Base-by-base conservation (phyloP, 2,113 vertebrate genomes). In the Charadrius vociferus region DNA sequence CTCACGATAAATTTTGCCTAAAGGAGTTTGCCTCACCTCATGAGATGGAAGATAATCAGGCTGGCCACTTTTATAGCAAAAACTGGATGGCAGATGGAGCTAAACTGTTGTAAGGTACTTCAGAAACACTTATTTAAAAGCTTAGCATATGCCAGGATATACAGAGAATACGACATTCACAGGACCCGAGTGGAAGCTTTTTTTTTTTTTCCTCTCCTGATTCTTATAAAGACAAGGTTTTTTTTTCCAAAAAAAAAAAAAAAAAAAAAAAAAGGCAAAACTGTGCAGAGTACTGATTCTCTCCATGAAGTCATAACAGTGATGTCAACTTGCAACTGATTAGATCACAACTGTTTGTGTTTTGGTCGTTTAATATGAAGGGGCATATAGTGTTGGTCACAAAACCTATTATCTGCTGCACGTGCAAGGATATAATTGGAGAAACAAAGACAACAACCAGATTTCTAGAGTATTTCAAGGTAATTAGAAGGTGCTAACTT, bases 81-180 rank as follows among this genome's bases (percentile, higher is more conserved):
- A 96, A 95, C 62, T 66, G 74, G 41, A 49, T 95, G 85, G 92
- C 96, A 94, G 93, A 95, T 93, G 95, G 96, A 94, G 85, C 90
- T 90, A 88, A 95, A 90, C 71, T 94, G 90, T 92, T 88, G 90
- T 62, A 80, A 96, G 93, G 88, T 92, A 90, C 92, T 97, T 95
- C 95, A 96, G 83, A 96, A 96, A 82, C 93, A 92, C 92, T 90
- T 96, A 82, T 12, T 96, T 92, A 86, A 96, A 95, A 92, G 92
- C 92, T 92, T 43, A 91, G 62, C 91, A 70, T 95, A 96, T 88
- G 93, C 87, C 43, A 65, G 62, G 34, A 37, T 78, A 50, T 52
- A 26, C 34, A 63, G 78, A 85, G 71, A 58, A 45, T 55, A 59
- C 4, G 5, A 71, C 47, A 73, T 47, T 79, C 45, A 20, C 49